phyloP scores from a whole-genome alignment of 2,797 vertebrate species.

The Diglossa cyanea region DNA sequence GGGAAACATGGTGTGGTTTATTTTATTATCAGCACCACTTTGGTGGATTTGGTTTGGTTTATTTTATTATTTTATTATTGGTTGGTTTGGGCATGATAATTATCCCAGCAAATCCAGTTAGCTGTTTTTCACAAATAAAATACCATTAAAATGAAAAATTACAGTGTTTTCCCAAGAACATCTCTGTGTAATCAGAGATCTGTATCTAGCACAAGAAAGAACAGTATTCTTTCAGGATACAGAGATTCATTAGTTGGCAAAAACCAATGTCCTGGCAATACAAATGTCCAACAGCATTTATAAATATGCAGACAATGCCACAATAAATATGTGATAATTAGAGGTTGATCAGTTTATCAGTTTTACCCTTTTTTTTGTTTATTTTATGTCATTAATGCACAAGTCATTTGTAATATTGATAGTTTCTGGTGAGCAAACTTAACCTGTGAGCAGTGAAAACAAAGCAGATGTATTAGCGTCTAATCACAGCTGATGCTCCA shows the following conservation, averaged over 20 bases:
- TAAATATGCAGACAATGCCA: neutral
- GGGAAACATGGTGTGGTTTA: neutral
- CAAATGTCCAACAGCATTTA: neutral
- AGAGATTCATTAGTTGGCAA: neutral
- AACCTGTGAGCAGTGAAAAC: neutral
- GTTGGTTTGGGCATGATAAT: neutral
- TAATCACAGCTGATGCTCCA: neutral
- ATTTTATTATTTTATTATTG: neutral
- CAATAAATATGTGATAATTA: neutral
- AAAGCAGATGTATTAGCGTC: neutral
- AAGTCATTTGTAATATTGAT: neutral
- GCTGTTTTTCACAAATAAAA: neutral
- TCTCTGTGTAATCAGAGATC: neutral
- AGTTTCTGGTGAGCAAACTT: neutral
- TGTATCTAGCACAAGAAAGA: neutral
- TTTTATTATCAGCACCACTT: neutral
- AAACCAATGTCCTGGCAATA: neutral
- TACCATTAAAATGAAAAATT: neutral
- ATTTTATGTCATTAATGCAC: neutral
- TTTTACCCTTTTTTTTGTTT: conserved; percentile 20
- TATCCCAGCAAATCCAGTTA: neutral
- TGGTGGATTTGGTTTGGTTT: neutral
- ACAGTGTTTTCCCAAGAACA: neutral
- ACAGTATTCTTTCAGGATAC: neutral
- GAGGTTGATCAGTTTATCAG: neutral